Conservation (phyloP, 2,797 vertebrate species). For the Pogoniulus pusillus region DNA sequence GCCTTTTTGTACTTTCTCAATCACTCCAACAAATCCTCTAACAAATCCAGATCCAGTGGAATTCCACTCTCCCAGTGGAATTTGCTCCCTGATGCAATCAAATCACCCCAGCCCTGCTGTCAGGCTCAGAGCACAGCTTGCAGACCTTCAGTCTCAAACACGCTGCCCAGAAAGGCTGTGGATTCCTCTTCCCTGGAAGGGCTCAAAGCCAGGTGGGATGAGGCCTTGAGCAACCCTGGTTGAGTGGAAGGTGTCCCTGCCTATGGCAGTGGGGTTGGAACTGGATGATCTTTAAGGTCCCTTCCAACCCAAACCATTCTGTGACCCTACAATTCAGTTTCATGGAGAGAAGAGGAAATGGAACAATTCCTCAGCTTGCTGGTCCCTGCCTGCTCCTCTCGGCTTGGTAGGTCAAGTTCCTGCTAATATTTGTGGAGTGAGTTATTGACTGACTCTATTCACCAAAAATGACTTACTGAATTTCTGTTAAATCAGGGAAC, state of each 20-base stretch:
- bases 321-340: not conserved
- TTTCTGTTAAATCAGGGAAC: not conserved
- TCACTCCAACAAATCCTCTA: too few species aligned
- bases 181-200: too few species aligned
- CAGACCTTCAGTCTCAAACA: not conserved
- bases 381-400: not conserved
- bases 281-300: too few species aligned
- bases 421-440: not conserved
- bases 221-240: too few species aligned
- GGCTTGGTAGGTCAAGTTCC: not conserved
- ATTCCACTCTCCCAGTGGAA: not conserved
- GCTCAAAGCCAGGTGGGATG: too few species aligned
- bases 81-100: not conserved
- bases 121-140: not conserved
- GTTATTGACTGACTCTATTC: not conserved
- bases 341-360: not conserved
- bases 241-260: too few species aligned
- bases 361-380: not conserved
- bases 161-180: too few species aligned
- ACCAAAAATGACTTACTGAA: not conserved
- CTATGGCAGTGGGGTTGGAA: too few species aligned
- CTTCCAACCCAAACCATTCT: too few species aligned
- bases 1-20: not conserved
- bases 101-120: rapidly evolving
- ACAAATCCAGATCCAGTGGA: not conserved